Evolutionary conservation across 1,140 invertebrate species (phyloP).

Genomic region (Cotesia typhae): DNA sequence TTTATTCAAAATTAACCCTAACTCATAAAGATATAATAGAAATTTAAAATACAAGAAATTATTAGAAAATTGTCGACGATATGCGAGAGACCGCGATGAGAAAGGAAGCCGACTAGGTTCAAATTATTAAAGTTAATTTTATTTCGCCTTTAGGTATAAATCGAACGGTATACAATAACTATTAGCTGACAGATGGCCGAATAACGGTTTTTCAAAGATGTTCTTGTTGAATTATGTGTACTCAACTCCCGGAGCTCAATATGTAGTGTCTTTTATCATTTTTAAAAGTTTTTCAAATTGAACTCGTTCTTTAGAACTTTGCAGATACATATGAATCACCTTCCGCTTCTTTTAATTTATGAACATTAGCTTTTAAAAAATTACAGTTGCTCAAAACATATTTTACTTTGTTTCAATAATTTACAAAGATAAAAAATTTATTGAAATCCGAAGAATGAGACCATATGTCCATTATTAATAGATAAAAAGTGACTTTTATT

Average conservation of each 20-base stretch:
- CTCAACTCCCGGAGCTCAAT: not conserved
- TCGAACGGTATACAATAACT: conserved; percentile 28
- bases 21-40: too few species aligned
- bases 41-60: not conserved
- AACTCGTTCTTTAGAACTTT: not conserved
- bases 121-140: conserved; percentile 6
- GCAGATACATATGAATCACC: too few species aligned
- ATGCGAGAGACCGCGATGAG: not conserved
- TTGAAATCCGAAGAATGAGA: too few species aligned
- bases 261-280: not conserved
- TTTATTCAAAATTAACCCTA: too few species aligned
- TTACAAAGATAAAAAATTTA: too few species aligned
- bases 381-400: too few species aligned
- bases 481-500: too few species aligned
- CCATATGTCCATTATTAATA: too few species aligned
- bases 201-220: conserved; percentile 24
- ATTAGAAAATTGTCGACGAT: conserved; percentile 6
- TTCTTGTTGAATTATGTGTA: conserved; percentile 17
- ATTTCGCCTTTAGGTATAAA: conserved; percentile 16
- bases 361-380: too few species aligned
- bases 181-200: conserved; percentile 20
- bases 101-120: conserved; percentile 8
- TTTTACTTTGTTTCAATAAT: too few species aligned
- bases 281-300: not conserved
- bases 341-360: too few species aligned